phyloP scores from a whole-genome alignment of 2,113 vertebrate species.

The Stegastes partitus region DNA sequence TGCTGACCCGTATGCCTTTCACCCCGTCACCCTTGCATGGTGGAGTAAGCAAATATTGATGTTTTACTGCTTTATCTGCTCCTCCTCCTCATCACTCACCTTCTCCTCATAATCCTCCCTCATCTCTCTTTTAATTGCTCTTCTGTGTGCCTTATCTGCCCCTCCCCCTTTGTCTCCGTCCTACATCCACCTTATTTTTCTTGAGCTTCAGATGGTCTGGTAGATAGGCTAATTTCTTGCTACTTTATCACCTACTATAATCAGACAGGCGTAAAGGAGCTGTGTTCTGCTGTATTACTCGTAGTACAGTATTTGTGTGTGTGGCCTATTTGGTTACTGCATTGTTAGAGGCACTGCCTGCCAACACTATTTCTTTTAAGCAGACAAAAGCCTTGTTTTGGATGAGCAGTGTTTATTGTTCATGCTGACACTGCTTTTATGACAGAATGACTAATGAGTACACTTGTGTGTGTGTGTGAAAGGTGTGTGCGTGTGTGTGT shows the following conservation, averaged over 20 bases:
- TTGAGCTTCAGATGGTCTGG: slow-evolving; percentile 67
- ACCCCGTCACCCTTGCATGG: slow-evolving; percentile 25
- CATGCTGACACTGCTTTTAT: slow-evolving; percentile 75
- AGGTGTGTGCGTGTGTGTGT: slow-evolving; percentile 9
- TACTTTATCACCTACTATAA: slow-evolving; percentile 64
- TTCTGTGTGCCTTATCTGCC: slow-evolving; percentile 34
- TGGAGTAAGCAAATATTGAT: slow-evolving; percentile 59
- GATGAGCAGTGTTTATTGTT: slow-evolving; percentile 75
- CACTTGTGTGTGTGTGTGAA: slow-evolving; percentile 19
- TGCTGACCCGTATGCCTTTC: slow-evolving; percentile 36
- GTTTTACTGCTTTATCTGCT: slow-evolving; percentile 31
- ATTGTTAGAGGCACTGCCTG: slow-evolving; percentile 65
- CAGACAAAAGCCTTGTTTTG: slow-evolving; percentile 73
- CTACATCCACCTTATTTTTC: slow-evolving; percentile 53
- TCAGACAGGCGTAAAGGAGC: slow-evolving; percentile 50
- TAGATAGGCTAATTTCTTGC: slow-evolving; percentile 66
- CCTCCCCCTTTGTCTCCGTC: slow-evolving; percentile 12
- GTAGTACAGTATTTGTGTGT: slow-evolving; percentile 25
- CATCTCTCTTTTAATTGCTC: slow-evolving; percentile 57
- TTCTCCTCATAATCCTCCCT: slow-evolving; percentile 53
- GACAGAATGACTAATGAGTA: slow-evolving; percentile 75
- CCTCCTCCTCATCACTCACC: slow-evolving; percentile 19
- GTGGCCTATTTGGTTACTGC: slow-evolving; percentile 50
- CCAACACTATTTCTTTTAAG: slow-evolving; percentile 66
- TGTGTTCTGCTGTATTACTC: slow-evolving; percentile 47